These are phyloP conservation scores for Nibea albiflora DNA, from an alignment of 2,113 vertebrate species.

Conservation along the genomic window DNA sequence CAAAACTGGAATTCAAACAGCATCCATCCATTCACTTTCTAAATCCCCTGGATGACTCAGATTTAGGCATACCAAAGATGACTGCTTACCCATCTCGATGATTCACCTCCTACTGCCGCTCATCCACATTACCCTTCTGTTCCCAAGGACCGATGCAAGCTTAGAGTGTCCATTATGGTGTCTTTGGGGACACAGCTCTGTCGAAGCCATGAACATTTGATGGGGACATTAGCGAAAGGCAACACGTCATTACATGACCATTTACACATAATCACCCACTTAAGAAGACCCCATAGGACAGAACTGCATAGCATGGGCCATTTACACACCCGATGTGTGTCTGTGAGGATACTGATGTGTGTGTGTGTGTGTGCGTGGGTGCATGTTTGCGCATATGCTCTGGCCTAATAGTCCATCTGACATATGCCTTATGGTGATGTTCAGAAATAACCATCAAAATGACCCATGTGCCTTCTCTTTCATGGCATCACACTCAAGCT, in stretches of 20 bases:
- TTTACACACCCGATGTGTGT: conserved; percentile 56
- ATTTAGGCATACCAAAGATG: conserved; percentile 42
- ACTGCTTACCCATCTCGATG: conserved; percentile 29
- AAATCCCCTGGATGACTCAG: conserved; percentile 33
- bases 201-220: conserved; percentile 68
- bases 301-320: conserved; percentile 62
- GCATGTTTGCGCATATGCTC: conserved; percentile 61
- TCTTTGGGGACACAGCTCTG: conserved; percentile 63
- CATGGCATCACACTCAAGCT: conserved; percentile 31
- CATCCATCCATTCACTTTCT: not conserved
- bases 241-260: conserved; percentile 78
- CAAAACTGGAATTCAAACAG: conserved; percentile 10
- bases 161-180: conserved; percentile 68
- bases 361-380: conserved; percentile 13
- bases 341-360: not conserved
- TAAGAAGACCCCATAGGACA: conserved; percentile 73
- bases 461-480: conserved; percentile 54
- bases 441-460: conserved; percentile 71
- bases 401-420: conserved; percentile 74
- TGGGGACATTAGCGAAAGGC: conserved; percentile 73
- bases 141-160: conserved; percentile 44
- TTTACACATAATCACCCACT: conserved; percentile 80
- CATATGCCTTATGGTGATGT: conserved; percentile 68
- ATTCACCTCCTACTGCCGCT: conserved; percentile 51
- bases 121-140: conserved; percentile 59